These are phyloP conservation scores for Rostratula benghalensis DNA, from an alignment of 2,113 vertebrate genomes.

Conservation along the genomic window DNA sequence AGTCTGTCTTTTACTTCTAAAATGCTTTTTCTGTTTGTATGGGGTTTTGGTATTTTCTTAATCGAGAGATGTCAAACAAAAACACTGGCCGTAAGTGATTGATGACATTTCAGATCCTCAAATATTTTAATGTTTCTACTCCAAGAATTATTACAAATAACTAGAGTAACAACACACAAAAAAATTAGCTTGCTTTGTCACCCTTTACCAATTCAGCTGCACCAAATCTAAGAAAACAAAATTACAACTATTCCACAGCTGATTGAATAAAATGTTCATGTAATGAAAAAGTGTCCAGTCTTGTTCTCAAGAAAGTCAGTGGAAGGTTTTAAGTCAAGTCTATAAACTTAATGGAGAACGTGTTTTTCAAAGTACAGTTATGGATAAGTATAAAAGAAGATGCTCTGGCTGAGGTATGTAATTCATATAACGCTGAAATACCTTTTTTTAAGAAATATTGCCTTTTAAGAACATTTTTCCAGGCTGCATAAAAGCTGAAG, in stretches of 20 bases:
- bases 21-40: not conserved
- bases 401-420: not conserved
- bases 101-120: not conserved
- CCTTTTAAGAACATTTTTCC: not conserved
- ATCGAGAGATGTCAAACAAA: not conserved
- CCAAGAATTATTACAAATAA: not conserved
- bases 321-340: not conserved
- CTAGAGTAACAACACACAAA: not conserved
- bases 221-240: conserved; percentile 27
- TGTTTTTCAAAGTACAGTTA: not conserved
- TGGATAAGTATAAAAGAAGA: not conserved
- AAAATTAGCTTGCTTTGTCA: conserved; percentile 15
- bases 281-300: not conserved
- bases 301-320: not conserved
- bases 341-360: not conserved
- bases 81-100: not conserved
- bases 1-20: not conserved
- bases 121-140: not conserved
- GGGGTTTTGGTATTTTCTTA: not conserved
- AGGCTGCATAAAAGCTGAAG: not conserved
- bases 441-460: accelerated
- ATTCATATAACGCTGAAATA: not conserved
- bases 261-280: not conserved
- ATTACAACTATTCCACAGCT: not conserved
- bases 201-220: not conserved